Base-by-base conservation (phyloP, 2,888 invertebrate genomes). In the Ecliptopera silaceata region DNA sequence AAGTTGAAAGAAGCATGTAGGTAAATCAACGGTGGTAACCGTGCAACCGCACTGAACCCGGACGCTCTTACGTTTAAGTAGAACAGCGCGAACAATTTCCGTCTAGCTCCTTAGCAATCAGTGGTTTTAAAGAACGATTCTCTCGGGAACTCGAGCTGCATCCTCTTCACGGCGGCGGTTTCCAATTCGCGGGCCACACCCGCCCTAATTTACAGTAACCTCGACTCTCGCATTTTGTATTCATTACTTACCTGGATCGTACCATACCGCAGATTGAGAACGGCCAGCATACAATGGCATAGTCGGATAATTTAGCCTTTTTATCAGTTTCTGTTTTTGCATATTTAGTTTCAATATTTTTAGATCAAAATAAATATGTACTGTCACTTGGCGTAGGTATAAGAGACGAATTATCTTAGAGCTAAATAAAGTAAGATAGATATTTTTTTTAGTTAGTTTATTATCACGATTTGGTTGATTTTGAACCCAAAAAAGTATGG, bases 151-250 rank as follows among this genome's bases (percentile, higher is more conserved):
- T 67, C 68, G 61, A 67, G 63, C 70, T 70, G 72, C 72, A 69
- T 68, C 61, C 65, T 69, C 62, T 65, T 68, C 65, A 66, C 69
- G 71, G 70, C 69, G 71, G 69, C 46, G 80, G 82, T 81, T 82
- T 77, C 78, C 80, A 77, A 80, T 75, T 77, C 79, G 77, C 74
- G 80, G 57, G 61, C 72, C 64, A 70, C 77, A 75, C 74, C 77
- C 72, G 72, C 77, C 82, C 82, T 88, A 85, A 89, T 88, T 88
- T 88, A 88, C 81, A 81, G 81, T 84, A 84, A 83, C 84, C 83
- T 77, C 79, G 79, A 82, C 79, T 77, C 72, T 83, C 86, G 85
- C 88, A 86, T 83, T 88, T 89, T 87, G 84, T 90, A 86, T 89
- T 88, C 86, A 90, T 89, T 87, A 88, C 82, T 80, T 75, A 84